Base-by-base conservation (phyloP, 2,888 invertebrate species). In the Phyto melanocephala region DNA sequence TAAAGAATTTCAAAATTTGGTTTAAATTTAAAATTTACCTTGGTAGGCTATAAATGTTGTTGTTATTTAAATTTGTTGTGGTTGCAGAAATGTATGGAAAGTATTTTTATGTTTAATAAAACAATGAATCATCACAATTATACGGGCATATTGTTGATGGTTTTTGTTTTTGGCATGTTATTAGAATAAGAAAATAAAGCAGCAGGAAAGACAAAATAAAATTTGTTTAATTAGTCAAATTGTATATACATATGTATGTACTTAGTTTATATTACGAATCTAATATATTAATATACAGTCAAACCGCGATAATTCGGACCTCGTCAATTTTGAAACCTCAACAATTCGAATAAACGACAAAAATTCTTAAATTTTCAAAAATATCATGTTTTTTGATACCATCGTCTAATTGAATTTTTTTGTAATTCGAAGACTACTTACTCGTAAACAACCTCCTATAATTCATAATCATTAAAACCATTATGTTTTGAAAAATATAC, bases 1-100 rank as follows among this genome's bases (percentile, higher is more conserved):
- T 40, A 56, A 71, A 3, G 15, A 60, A 67, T 45, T n/a, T n/a
- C n/a, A n/a, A 52, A 45, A 74, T 20, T 52, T 6, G 60, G n/a
- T 33, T 50, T 13, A 10, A 58, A 40, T 40, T 40, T 24, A 24
- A 45, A 72, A 56, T 22, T 87, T 89, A 90, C 90, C 89, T 89
- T 89, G 68, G 88, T 86, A 84, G 87, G 89, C 90, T 89, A 86
- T 83, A 24, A 7, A n/a, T n/a, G n/a, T 47, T 62, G 68, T 35
- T 60, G 60, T 37, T 54, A 15, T 13, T 65, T 42, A 78, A 45
- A 40, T 58, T 79, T 72, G 58, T 71, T 65, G 71, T 65, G 40
- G 78, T 72, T 65, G 71, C 20, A 65, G 65, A 28, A 63, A 79
- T 52, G 33, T 65, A 67, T 60, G 15, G 2, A 40, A 35, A 58